These are phyloP conservation scores for Pachycephus smyrnensis DNA, from an alignment of 2,888 invertebrate species.

Conservation along the genomic window DNA sequence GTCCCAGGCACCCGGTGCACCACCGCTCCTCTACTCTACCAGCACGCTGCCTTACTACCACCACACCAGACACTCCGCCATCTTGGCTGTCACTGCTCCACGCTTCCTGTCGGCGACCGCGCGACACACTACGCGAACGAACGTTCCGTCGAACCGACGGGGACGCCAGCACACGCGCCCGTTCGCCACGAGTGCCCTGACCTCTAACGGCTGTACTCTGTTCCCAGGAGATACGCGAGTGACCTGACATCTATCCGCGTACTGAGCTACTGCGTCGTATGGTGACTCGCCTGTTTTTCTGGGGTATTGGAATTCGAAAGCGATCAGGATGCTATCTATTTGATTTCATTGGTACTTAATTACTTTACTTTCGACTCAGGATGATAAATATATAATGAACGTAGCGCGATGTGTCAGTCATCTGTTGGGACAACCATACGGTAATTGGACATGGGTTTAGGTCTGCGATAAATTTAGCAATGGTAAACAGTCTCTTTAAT, in stretches of 20 bases:
- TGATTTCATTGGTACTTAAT: neutral
- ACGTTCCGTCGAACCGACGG: constrained; percentile 25
- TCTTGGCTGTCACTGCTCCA: constrained; percentile 60
- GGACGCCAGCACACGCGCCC: constrained; percentile 8
- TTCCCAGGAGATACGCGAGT: neutral
- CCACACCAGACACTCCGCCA: constrained; percentile 72
- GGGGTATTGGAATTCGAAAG: neutral
- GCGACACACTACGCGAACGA: constrained; percentile 24
- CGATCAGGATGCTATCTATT: neutral
- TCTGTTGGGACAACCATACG: neutral
- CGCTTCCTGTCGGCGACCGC: constrained; percentile 37
- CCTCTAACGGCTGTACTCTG: neutral
- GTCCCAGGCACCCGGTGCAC: constrained; percentile 71
- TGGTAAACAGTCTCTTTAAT: neutral
- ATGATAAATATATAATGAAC: neutral
- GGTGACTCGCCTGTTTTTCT: neutral
- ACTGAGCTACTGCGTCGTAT: neutral
- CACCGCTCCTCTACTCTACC: constrained; percentile 65
- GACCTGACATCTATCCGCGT: neutral
- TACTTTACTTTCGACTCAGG: neutral
- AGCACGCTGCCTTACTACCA: constrained; percentile 63
- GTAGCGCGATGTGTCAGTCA: neutral
- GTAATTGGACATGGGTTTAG: neutral
- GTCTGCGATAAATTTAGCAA: neutral
- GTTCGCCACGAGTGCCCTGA: constrained; percentile 15